phyloP scores from a whole-genome alignment of 2,888 invertebrate species.

The Lasiommata megera region DNA sequence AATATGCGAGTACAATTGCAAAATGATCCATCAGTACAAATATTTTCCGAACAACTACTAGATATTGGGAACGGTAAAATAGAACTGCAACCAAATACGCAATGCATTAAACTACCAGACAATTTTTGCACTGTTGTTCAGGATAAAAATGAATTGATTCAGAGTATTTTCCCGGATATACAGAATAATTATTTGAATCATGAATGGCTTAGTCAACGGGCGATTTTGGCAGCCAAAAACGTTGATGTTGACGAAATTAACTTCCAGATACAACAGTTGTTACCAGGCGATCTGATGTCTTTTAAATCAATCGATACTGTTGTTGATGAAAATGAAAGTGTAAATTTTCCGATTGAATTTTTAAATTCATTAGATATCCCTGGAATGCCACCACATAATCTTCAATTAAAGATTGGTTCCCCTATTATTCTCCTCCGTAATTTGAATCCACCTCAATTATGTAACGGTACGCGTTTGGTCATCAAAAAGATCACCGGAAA shows the following conservation, averaged over 20 bases:
- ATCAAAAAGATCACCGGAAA: conserved; percentile 13
- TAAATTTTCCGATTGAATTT: conserved; percentile 25
- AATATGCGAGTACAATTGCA: conserved; percentile 27
- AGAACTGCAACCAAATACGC: conserved; percentile 27
- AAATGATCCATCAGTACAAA: conserved; percentile 28
- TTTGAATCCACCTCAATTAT: conserved; percentile 27
- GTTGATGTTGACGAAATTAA: conserved; percentile 30
- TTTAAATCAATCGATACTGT: conserved; percentile 31
- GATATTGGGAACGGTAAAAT: conserved; percentile 36
- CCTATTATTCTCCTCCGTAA: conserved; percentile 31
- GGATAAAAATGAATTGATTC: conserved; percentile 29
- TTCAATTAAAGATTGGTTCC: conserved; percentile 31
- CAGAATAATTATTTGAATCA: conserved; percentile 27
- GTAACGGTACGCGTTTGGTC: conserved; percentile 24
- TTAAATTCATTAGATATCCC: conserved; percentile 33
- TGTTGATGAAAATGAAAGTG: conserved; percentile 21
- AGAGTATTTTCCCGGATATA: conserved; percentile 30
- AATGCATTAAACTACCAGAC: conserved; percentile 20
- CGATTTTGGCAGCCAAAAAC: conserved; percentile 34
- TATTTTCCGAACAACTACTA: conserved; percentile 29
- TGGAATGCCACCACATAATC: conserved; percentile 32
- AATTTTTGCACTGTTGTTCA: conserved; percentile 33
- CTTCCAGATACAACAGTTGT: conserved; percentile 27
- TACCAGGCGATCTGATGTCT: conserved; percentile 25
- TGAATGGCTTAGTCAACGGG: conserved; percentile 29